Base-by-base conservation (phyloP, 2,113 vertebrate species). In the Rhizomys pruinosus region DNA sequence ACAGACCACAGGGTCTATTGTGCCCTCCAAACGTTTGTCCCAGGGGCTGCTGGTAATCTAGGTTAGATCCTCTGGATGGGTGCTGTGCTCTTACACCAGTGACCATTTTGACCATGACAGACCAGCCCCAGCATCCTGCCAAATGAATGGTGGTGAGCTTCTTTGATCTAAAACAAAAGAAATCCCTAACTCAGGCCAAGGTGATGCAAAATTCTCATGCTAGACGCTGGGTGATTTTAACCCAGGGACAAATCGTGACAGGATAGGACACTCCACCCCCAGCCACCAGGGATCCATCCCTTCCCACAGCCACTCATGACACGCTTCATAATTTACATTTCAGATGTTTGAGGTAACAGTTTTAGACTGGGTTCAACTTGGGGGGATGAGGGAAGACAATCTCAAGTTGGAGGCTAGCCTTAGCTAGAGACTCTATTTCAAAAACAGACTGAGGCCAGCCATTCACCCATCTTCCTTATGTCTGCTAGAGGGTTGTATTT, bases 141-240 rank as follows among this genome's bases (percentile, higher is more conserved):
- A 78, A 42, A 44, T 25, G 69, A 82, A 90, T 55, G 25, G n/a
- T n/a, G 47, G 47, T 22, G 11, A 69, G 63, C 61, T 57, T 76
- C 61, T 34, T 79, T 27, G 44, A 93, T 73, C 20, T 25, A 39
- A 86, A 89, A 29, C 34, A 59, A 92, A 84, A 91, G 87, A 89
- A 86, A 90, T 47, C 39, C 29, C 59, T 42, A 29, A 74, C 66
- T 6, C 34, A 22, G 42, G 42, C 72, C 57, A 55, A 39, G 32
- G 44, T 66, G 22, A 55, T 16, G 52, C 32, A 55, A 69, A 32
- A 59, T 39, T 95, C 42, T 91, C 79, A 76, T 25, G 42, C 47
- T 44, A 19, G 19, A 34, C 74, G 59, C 68, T 47, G 19, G 27
- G 11, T 81, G 82, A 42, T 19, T 34, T 73, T 84, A 72, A 77